phyloP scores from a whole-genome alignment of 2,888 invertebrate genomes.

The Anticlea derivata region DNA sequence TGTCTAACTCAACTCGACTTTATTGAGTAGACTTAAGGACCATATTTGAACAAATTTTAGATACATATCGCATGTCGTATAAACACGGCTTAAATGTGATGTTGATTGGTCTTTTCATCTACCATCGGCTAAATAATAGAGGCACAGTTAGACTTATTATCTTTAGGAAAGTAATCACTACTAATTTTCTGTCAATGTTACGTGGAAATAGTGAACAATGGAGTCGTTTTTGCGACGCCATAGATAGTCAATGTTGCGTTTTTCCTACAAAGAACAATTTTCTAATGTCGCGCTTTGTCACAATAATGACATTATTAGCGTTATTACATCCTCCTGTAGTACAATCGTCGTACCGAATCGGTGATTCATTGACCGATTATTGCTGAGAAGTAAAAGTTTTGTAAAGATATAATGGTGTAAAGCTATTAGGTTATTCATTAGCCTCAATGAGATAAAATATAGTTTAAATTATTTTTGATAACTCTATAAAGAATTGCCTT shows the following conservation, averaged over 20 bases:
- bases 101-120: too few relatives aligned
- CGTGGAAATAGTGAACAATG: constrained; percentile 22
- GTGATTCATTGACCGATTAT: constrained; percentile 10
- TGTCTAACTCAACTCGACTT: too few relatives aligned
- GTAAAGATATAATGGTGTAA: background rate
- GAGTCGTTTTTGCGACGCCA: constrained; percentile 7
- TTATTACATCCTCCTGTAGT: too few relatives aligned
- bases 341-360: constrained; percentile 23
- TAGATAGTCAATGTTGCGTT: constrained; percentile 11
- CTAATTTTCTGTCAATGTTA: constrained; percentile 12
- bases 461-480: too few relatives aligned
- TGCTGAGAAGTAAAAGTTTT: background rate
- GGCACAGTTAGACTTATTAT: background rate
- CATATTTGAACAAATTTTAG: too few relatives aligned
- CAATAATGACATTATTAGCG: constrained; percentile 17
- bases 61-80: too few relatives aligned
- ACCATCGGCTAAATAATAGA: too few relatives aligned
- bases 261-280: constrained; percentile 14
- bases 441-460: constrained; percentile 18
- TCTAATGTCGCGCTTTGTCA: constrained; percentile 19
- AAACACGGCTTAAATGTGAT: too few relatives aligned
- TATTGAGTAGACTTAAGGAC: too few relatives aligned
- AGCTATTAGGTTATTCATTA: too few relatives aligned
- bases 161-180: constrained; percentile 10
- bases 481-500: too few relatives aligned